Evolutionary conservation across 2,797 vertebrate species (phyloP).

Genomic region (Parambassis ranga): DNA sequence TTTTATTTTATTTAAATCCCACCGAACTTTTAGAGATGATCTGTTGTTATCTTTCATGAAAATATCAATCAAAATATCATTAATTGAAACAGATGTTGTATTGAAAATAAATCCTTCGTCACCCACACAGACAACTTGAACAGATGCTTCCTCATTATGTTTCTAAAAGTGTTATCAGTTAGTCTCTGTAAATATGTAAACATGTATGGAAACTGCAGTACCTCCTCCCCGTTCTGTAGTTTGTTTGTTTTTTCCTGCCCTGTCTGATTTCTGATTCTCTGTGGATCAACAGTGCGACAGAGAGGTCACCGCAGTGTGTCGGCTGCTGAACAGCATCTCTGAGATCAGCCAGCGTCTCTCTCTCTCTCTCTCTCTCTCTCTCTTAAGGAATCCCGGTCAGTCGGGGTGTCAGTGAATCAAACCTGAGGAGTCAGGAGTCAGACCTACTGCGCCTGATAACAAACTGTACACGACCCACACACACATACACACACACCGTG

Average conservation of each 20-base stretch:
- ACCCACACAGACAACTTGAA: no score
- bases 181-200: background rate
- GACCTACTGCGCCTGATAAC: slow-evolving; percentile 28
- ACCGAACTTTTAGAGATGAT: no score
- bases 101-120: no score
- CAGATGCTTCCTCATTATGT: no score
- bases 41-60: no score
- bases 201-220: background rate
- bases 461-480: background rate
- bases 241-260: background rate
- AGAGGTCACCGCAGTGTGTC: background rate
- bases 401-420: slow-evolving; percentile 18
- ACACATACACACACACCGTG: background rate
- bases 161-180: no score
- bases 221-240: background rate
- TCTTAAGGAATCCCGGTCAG: slow-evolving; percentile 14
- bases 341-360: slow-evolving; percentile 2
- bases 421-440: slow-evolving; percentile 10
- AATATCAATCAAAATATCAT: no score
- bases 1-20: no score
- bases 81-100: no score
- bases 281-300: slow-evolving; percentile 5
- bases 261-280: slow-evolving; percentile 10
- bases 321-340: background rate
- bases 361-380: slow-evolving; percentile 10